Evolutionary conservation across 35 echinoderm and acorn worm genomes (phyloP).

Genomic region (Ptychodera flava): DNA sequence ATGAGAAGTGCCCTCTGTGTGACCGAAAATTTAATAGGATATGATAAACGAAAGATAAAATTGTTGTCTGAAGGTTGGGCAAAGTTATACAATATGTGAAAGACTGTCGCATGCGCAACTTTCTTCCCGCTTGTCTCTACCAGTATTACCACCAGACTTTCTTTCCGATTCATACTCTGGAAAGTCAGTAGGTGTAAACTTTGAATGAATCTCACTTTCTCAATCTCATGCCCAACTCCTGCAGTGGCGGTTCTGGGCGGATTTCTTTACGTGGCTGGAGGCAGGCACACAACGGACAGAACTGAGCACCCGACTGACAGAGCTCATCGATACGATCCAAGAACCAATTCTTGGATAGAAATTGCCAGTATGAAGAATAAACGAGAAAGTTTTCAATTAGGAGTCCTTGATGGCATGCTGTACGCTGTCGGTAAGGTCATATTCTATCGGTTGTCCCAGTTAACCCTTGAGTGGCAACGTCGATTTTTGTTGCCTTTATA

Average conservation of each 20-base stretch:
- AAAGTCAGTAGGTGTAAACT: no score
- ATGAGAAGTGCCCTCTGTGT: no score
- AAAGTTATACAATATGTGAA: not conserved
- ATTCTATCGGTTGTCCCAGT: not conserved
- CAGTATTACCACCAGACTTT: no score
- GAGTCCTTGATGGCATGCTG: constrained; percentile 64
- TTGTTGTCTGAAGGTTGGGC: no score
- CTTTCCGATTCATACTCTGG: no score
- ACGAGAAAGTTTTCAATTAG: constrained; percentile 89
- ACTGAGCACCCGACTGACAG: constrained; percentile 40
- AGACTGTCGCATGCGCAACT: not conserved
- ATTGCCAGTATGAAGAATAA: constrained; percentile 68
- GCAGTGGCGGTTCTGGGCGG: constrained; percentile 71
- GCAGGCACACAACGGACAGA: constrained; percentile 38
- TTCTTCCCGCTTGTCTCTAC: no score
- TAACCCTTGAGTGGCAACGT: not conserved
- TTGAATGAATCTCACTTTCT: no score
- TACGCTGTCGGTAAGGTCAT: constrained; percentile 80
- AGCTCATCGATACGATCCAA: constrained; percentile 71
- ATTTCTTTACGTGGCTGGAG: constrained; percentile 72
- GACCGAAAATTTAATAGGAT: no score
- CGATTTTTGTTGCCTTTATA: no score
- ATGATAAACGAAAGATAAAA: no score
- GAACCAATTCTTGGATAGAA: constrained; percentile 73
- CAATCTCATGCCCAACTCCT: no score